A percentile compares a stretch with the other conserved stretches of the same genome.
Evolutionary conservation across 2,888 invertebrate species (phyloP).

Genomic region (Escarpia spicata): DNA sequence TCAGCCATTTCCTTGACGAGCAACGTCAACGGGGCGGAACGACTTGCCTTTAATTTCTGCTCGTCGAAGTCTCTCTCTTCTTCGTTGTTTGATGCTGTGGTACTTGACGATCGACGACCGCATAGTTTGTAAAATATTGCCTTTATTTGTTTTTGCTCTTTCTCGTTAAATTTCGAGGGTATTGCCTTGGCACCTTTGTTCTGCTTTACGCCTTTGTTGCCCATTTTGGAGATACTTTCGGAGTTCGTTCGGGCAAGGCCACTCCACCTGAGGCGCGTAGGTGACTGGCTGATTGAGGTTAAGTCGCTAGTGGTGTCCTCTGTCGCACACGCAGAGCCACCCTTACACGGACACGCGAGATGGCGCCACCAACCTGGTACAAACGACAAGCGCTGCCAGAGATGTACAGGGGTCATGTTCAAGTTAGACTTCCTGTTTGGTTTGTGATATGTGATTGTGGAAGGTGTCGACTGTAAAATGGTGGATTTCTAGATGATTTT

Average conservation of each 20-base stretch:
- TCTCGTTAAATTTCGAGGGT: constrained; percentile 7
- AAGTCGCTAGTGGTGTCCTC: neutral
- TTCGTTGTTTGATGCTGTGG: neutral
- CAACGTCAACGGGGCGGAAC: constrained; percentile 7
- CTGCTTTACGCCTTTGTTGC: constrained; percentile 24
- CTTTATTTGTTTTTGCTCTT: constrained; percentile 25
- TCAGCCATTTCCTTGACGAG: neutral
- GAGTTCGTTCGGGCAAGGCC: neutral
- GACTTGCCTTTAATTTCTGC: constrained; percentile 24
- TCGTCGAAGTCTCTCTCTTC: constrained; percentile 21
- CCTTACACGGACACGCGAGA: neutral
- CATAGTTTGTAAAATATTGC: constrained; percentile 19
- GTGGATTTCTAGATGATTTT: too few relatives aligned
- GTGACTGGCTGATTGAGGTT: neutral
- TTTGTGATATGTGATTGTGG: too few relatives aligned
- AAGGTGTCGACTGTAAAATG: too few relatives aligned
- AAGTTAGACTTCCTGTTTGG: too few relatives aligned
- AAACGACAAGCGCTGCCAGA: too few relatives aligned
- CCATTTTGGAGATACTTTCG: neutral
- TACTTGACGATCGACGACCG: constrained; percentile 18
- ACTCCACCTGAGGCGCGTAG: constrained; percentile 13
- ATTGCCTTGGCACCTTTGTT: constrained; percentile 19
- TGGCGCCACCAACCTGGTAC: too few relatives aligned
- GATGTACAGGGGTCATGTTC: too few relatives aligned
- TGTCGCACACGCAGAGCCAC: neutral